These are phyloP conservation scores for Leptinotarsa lineolata DNA, from an alignment of 1,140 invertebrate species.

Conservation along the genomic window DNA sequence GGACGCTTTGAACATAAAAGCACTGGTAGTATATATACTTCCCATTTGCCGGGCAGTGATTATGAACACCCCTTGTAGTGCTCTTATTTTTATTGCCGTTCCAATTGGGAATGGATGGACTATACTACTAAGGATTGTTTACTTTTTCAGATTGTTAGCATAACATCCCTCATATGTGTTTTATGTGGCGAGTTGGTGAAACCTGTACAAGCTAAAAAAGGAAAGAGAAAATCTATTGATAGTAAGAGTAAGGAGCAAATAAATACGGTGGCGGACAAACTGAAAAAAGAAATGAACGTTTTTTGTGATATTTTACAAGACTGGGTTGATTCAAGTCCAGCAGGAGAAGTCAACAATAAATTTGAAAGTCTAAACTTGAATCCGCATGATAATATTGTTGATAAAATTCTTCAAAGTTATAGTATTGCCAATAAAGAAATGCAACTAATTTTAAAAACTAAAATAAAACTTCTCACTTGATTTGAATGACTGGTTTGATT, in stretches of 20 bases:
- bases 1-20: too few species aligned
- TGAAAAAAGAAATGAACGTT: slow-evolving; percentile 42
- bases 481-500: slow-evolving; percentile 27
- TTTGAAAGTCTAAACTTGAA: slow-evolving; percentile 46
- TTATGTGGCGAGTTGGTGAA: slow-evolving; percentile 46
- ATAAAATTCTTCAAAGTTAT: slow-evolving; percentile 45
- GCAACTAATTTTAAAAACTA: slow-evolving; percentile 44
- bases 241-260: slow-evolving; percentile 36
- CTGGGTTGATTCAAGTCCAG: slow-evolving; percentile 33
- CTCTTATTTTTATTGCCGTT: too few species aligned
- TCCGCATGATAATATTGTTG: slow-evolving; percentile 34
- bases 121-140: background rate
- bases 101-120: too few species aligned
- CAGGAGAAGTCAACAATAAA: slow-evolving; percentile 38
- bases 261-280: slow-evolving; percentile 32
- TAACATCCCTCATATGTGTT: slow-evolving; percentile 43
- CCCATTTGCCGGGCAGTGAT: too few species aligned
- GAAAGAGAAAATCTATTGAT: slow-evolving; percentile 41
- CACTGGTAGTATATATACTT: too few species aligned
- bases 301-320: slow-evolving; percentile 41
- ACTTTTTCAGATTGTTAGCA: slow-evolving; percentile 43
- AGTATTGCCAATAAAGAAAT: slow-evolving; percentile 43
- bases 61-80: too few species aligned
- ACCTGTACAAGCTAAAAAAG: slow-evolving; percentile 42
- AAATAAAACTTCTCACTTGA: slow-evolving; percentile 42